Base-by-base conservation (phyloP, 2,113 vertebrate genomes). In the Varanus salvator region DNA sequence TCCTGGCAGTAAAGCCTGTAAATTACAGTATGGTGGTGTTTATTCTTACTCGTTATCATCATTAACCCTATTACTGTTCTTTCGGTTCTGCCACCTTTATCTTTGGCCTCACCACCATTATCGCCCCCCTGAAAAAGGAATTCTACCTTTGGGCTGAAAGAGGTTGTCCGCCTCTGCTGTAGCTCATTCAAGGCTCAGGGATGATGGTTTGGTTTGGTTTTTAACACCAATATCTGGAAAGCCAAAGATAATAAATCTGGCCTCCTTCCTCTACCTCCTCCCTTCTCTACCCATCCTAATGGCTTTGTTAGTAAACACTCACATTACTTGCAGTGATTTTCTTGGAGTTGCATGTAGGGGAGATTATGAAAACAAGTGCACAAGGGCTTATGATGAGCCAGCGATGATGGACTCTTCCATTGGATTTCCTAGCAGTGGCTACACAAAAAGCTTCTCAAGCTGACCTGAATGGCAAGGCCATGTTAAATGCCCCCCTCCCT, bases 361-460 rank as follows among this genome's bases (percentile, higher is more conserved):
- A 84, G 71, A 60, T 66, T 89, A 75, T 52, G 44, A 9, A 1
- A 19, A 21, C 6, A 54, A 34, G 69, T 25, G 44, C 64, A 38
- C 48, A 31, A 14, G 8, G 6, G 8, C 54, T 31, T 60, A 29
- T 19, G 75, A 60, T 74, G 5, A 52, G 34, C 69, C n/a, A 77
- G 93, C 87, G 93, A 90, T 72, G 0, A 1, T 68, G 80, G 60
- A 91, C 80, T 71, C 50, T 87, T 92, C 87, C 54, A 66, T 21
- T 0, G 81, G 87, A 50, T 91, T 92, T 93, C 27, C 93, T 88
- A 52, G 57, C 86, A 71, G 86, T 29, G 75, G 71, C 64, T 93
- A 31, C 0, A 82, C 64, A 57, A 0, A 27, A 84, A 93, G 83
- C 92, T 88, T 90, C 81, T 92, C 89, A n/a, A 8, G 84, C 86